phyloP scores from a whole-genome alignment of 2,797 vertebrate species.

The Erpetoichthys calabaricus region DNA sequence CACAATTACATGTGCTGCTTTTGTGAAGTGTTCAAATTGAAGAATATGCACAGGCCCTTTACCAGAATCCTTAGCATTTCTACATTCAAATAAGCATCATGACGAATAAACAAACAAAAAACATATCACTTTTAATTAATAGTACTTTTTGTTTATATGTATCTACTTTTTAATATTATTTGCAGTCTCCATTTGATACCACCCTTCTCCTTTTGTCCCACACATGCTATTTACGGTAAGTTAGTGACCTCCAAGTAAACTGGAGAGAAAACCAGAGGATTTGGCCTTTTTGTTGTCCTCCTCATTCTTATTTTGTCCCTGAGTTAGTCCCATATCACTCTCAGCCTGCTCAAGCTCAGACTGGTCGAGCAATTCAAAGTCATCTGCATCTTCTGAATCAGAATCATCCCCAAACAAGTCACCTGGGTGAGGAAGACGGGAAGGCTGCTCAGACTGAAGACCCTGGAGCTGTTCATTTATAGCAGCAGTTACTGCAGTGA shows the following conservation, averaged over 20 bases:
- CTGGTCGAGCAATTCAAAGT: slow-evolving; percentile 96
- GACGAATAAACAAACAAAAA: slow-evolving; percentile 7
- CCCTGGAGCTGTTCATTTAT: slow-evolving; percentile 72
- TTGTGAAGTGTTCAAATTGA: slow-evolving; percentile 5
- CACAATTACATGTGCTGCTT: slow-evolving; percentile 8
- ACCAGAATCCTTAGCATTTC: slow-evolving; percentile 3
- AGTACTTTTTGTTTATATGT: not conserved
- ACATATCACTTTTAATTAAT: slow-evolving; percentile 16
- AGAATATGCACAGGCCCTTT: slow-evolving; percentile 8
- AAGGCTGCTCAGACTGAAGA: slow-evolving; percentile 17
- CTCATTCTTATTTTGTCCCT: slow-evolving; percentile 30
- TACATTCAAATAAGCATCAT: slow-evolving; percentile 11
- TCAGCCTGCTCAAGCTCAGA: slow-evolving; percentile 92
- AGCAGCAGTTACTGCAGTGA: slow-evolving; percentile 67
- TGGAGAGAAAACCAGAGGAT: slow-evolving; percentile 77
- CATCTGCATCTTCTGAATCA: slow-evolving; percentile 80
- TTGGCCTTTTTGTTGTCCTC: slow-evolving; percentile 36
- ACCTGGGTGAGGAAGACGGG: slow-evolving; percentile 23
- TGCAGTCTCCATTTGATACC: slow-evolving; percentile 13
- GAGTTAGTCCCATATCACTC: slow-evolving; percentile 65
- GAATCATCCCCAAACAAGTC: slow-evolving; percentile 64
- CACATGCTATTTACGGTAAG: slow-evolving; percentile 7
- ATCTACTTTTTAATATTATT: slow-evolving; percentile 13
- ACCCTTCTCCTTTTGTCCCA: slow-evolving; percentile 4
- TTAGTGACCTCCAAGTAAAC: slow-evolving; percentile 79